These are phyloP conservation scores for Cyclina sinensis DNA, from an alignment of 1,140 invertebrate species.

Conservation along the genomic window DNA sequence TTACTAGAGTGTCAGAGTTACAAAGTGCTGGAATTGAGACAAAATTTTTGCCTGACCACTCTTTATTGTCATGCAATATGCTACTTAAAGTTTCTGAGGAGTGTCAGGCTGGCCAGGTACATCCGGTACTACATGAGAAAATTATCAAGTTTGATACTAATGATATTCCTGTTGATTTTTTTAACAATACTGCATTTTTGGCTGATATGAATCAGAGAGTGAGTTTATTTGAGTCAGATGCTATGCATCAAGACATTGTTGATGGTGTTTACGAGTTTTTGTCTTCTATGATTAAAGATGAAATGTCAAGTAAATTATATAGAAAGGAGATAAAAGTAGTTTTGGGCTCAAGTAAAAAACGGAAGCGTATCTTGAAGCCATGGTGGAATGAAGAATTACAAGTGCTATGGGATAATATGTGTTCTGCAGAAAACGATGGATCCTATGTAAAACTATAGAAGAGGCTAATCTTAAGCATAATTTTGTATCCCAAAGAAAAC, in stretches of 20 bases:
- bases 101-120: background rate
- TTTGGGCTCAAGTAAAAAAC: background rate
- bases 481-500: too few species aligned
- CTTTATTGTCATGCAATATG: background rate
- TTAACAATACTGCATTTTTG: background rate
- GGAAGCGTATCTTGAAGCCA: background rate
- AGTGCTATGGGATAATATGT: too few species aligned
- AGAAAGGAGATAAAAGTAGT: background rate
- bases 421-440: too few species aligned
- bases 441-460: too few species aligned
- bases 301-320: background rate
- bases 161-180: slow-evolving; percentile 3
- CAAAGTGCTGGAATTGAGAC: background rate
- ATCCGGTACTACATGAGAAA: background rate
- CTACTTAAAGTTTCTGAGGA: background rate
- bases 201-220: background rate
- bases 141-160: background rate
- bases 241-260: background rate
- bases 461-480: too few species aligned
- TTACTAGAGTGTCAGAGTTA: background rate
- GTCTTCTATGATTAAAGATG: background rate
- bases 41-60: slow-evolving; percentile 1
- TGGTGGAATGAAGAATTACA: background rate
- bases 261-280: background rate
- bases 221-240: background rate